Base-by-base conservation (phyloP, 2,888 invertebrate species). In the Sarcophaga subvicina region DNA sequence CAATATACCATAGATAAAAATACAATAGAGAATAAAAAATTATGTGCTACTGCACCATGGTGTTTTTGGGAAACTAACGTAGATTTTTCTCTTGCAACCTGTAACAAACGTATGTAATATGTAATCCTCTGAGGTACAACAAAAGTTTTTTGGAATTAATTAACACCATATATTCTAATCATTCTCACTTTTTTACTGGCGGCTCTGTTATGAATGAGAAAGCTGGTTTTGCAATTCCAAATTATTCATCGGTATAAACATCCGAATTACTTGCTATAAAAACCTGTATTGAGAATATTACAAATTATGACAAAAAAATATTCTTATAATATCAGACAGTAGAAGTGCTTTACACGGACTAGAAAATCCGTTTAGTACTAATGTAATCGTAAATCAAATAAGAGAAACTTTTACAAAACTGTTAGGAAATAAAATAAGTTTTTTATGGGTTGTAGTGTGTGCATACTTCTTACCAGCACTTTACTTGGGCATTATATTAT, bases 101-200 rank as follows among this genome's bases (percentile, higher is more conserved):
- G 37, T 37, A 37, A 37, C 37, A 37, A 37, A 37, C 6, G 37
- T 22, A 22, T 22, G 22, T 37, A 37, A 37, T 37, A 59, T 72
- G 54, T 59, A 27, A 54, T 59, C 72, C 4, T 22, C 10, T 22
- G 72, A 72, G 20, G 22, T 72, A 54, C 54, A 72, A 72, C 72
- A 72, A 60, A 72, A 72, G 22, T 72, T 72, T 72, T 59, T 59
- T 72, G 59, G 72, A 72, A 49, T 27, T 59, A 59, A 72, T 72
- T 22, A 72, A 72, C 22, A 10, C 49, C 25, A 59, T 14, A 22
- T 72, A 59, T 22, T 73, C 37, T 5, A 60, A 73, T 60, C 25
- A 60, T 60, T 14, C 14, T 27, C 25, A 60, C 11, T 60, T 73
- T 37, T 73, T 60, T 25, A 73, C 73, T 11, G 62, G 62, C 37